A percentile compares a stretch with the other conserved stretches of the same genome.
Conservation (phyloP, 2,113 vertebrate species). For the Thymallus thymallus region DNA sequence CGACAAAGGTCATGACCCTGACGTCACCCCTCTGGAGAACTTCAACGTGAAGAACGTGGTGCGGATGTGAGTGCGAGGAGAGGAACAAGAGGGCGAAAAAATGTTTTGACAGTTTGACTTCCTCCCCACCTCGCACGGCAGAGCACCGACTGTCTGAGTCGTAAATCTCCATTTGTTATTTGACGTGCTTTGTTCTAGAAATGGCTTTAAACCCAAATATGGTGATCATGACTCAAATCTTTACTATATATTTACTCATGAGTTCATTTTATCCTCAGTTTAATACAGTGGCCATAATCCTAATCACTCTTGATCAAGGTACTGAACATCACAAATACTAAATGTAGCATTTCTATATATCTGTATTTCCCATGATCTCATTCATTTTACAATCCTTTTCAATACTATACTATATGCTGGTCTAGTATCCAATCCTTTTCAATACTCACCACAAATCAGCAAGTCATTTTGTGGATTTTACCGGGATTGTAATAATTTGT, state of each 20-base stretch:
- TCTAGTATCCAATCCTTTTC: neutral
- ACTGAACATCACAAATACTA: too few relatives aligned
- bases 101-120: neutral
- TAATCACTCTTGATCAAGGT: neutral
- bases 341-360: too few relatives aligned
- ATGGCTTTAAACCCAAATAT: too few relatives aligned
- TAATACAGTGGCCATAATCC: neutral
- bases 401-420: neutral
- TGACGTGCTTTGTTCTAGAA: neutral
- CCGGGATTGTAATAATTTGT: neutral
- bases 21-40: slow-evolving; percentile 94
- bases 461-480: neutral
- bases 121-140: neutral
- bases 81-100: neutral
- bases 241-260: too few relatives aligned
- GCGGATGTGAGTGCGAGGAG: slow-evolving; percentile 84
- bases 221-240: too few relatives aligned
- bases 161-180: too few relatives aligned
- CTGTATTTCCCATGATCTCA: neutral
- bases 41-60: slow-evolving; percentile 99
- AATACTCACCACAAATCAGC: neutral
- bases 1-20: slow-evolving; percentile 96
- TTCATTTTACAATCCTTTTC: neutral
- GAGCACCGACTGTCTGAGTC: too few relatives aligned
- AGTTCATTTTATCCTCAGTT: too few relatives aligned